Base-by-base conservation (phyloP, 92 coral and sea anemone species). In the Umimayanthus kanabou region DNA sequence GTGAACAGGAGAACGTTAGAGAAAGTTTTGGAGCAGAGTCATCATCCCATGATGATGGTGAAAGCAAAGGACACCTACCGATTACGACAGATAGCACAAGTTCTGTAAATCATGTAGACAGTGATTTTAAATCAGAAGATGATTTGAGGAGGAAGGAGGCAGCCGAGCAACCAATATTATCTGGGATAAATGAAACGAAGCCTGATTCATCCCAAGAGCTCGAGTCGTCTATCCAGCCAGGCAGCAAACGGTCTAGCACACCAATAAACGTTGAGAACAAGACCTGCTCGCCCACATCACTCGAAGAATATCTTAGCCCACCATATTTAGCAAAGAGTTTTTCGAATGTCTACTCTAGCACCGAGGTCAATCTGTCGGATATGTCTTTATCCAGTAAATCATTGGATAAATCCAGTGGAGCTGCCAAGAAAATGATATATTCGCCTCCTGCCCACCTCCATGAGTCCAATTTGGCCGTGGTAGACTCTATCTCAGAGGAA, bases 351-450 rank as follows among this genome's bases (percentile, higher is more conserved):
- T 95, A 95, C 81, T 95, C 98, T 28, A 88, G 89, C 77, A 86
- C 89, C 9, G 91, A 95, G 28, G 86, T 93, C 22, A 89, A 91
- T 86, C 80, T 95, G 57, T 95, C 96, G 45, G 98, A 95, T 80
- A 86, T 91, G 25, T 91, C 94, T 16, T 91, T 95, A 50, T 94
- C 98, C 20, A 94, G 92, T 58, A 90, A 77, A 11, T 94, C 98
- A 10, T 55, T 90, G 39, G 98, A 95, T 73, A 92, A 82, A 81
- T 85, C 94, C 16, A 39, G 81, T 25, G 79, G 76, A 5, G 61
- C 81, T 28, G 81, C 73, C 45, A 87, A 66, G 26, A 90, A 67
- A 13, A 33, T 83, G 87, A 5, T 83, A 67, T 83, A 70, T 83
- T 71, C 87, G 9, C 87, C 87, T 13, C 78, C 87, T 5, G 39